These are phyloP conservation scores for Conopomorpha cramerella DNA, from an alignment of 1,140 invertebrate genomes.

Conservation along the genomic window DNA sequence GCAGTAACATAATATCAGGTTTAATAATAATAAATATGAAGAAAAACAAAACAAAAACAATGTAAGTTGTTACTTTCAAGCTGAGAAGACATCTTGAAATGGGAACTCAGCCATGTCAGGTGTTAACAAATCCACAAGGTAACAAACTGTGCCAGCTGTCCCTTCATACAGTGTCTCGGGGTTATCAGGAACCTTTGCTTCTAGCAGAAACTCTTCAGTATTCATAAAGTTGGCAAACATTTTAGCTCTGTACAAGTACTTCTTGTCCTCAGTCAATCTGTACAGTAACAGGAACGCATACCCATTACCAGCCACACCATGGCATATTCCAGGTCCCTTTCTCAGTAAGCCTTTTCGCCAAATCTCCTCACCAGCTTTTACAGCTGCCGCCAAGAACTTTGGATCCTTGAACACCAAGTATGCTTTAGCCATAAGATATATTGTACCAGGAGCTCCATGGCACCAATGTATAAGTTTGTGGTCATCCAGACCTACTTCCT, in stretches of 20 bases:
- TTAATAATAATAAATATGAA: no score
- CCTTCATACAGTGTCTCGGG: conserved; percentile 88
- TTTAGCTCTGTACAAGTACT: conserved; percentile 74
- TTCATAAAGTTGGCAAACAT: conserved; percentile 80
- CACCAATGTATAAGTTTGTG: conserved; percentile 86
- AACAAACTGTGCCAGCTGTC: conserved; percentile 83
- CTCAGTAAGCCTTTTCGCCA: conserved; percentile 80
- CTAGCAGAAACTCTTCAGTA: conserved; percentile 66
- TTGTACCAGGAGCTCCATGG: conserved; percentile 81
- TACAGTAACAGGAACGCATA: conserved; percentile 84
- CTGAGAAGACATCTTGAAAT: conserved; percentile 81
- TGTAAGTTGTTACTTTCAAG: no score
- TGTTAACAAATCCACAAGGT: conserved; percentile 73
- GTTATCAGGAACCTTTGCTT: conserved; percentile 77
- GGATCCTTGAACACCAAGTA: conserved; percentile 75
- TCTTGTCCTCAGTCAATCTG: conserved; percentile 72
- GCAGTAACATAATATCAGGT: no score
- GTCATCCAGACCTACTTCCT: conserved; percentile 64
- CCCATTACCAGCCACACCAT: conserved; percentile 84
- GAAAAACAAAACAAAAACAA: no score
- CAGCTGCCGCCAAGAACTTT: conserved; percentile 73
- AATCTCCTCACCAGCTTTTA: conserved; percentile 73
- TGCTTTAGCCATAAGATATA: conserved; percentile 83
- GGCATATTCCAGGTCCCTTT: conserved; percentile 85
- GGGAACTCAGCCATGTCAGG: conserved; percentile 82